Base-by-base conservation (phyloP, 2,113 vertebrate species). In the Megaceryle maxima region DNA sequence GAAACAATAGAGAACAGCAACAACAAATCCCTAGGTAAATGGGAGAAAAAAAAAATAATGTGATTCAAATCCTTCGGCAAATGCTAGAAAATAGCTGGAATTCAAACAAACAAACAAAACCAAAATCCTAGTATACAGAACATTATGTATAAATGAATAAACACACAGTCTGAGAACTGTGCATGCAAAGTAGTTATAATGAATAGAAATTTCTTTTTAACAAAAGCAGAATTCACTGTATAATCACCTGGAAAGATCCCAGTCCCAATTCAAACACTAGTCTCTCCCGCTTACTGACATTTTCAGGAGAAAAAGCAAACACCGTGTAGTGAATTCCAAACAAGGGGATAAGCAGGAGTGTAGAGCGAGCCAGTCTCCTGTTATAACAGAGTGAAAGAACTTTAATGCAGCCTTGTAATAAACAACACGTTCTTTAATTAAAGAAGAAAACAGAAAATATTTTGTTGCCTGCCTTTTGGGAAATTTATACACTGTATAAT, bases 251-350 rank as follows among this genome's bases (percentile, higher is more conserved):
- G 97, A 99, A 99, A 60, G 99, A 99, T 76, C 99, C 99, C 44
- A 99, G 98, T 72, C 99, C 99, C 96, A 99, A 95, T 82, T 99
- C 99, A 93, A 99, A 99, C 69, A 99, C 99, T 56, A 99, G 98
- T 46, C 99, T 98, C 97, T 99, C 99, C 92, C 98, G 91, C 97
- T 99, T 99, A 97, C 99, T 99, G 97, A 99, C 99, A 4, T 99
- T 99, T 97, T 99, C 99, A 3, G 99, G 99, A 37, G 99, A 99
- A 97, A 99, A 99, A 96, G 99, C 99, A 44, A 99, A 99, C 62
- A 99, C 99, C 1, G 99, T 99, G 98, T 99, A 99, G 98, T 99
- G 99, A 97, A 99, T 99, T 87, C 99, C 99, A 50, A 99, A 99
- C 60, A 99, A 97, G 4, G 99, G 99, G 95, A 99, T 99, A 95